A percentile compares a stretch with the other conserved stretches of the same genome.
phyloP scores from a whole-genome alignment of 2,797 vertebrate genomes.

The Apogon talboti region DNA sequence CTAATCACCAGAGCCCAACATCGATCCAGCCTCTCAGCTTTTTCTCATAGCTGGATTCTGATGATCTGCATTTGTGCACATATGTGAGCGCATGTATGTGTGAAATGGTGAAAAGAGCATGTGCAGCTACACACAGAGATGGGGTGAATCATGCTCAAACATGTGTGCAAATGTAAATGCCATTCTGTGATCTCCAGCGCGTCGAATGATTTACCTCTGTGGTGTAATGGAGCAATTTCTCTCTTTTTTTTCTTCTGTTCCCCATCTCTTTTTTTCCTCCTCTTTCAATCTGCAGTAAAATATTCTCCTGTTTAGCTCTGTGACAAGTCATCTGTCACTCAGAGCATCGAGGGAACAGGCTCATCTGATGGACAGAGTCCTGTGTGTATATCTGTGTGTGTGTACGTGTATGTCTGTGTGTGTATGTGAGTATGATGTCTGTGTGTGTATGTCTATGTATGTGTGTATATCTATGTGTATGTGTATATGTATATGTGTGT shows the following conservation, averaged over 20 bases:
- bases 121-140: constrained; percentile 24
- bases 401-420: constrained; percentile 9
- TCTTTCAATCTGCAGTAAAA: constrained; percentile 78
- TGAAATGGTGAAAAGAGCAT: constrained; percentile 24
- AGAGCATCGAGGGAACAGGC: constrained; percentile 57
- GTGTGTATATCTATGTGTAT: background rate
- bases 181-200: constrained; percentile 73
- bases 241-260: constrained; percentile 54
- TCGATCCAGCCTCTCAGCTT: constrained; percentile 80
- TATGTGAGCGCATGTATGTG: constrained; percentile 23
- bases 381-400: constrained; percentile 19
- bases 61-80: constrained; percentile 32
- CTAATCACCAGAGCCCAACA: constrained; percentile 80
- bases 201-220: constrained; percentile 83
- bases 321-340: constrained; percentile 81
- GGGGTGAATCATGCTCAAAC: constrained; percentile 48
- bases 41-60: constrained; percentile 70
- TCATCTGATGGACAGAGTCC: constrained; percentile 54
- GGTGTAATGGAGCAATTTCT: constrained; percentile 84
- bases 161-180: constrained; percentile 74
- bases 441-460: background rate
- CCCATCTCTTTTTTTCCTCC: constrained; percentile 57
- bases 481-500: background rate
- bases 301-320: constrained; percentile 76
- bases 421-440: constrained; percentile 8